A percentile compares a stretch with the other conserved stretches of the same genome.
phyloP scores from a whole-genome alignment of 2,797 vertebrate genomes.

The Sylvia borin region DNA sequence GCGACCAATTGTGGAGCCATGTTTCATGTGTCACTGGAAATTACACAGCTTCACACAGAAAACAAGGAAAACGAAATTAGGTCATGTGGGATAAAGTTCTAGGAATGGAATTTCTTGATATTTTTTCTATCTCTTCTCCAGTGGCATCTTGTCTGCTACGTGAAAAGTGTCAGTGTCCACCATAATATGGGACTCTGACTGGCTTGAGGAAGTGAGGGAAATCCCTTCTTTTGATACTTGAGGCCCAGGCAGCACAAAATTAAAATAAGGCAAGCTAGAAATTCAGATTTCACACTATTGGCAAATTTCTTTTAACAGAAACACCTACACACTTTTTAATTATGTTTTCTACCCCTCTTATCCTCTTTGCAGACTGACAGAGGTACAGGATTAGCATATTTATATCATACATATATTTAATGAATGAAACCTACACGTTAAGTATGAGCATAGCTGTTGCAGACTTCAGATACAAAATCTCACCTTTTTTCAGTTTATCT shows the following conservation, averaged over 20 bases:
- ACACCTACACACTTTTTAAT: slow-evolving; percentile 54
- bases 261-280: slow-evolving; percentile 38
- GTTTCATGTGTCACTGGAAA: not conserved
- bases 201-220: not conserved
- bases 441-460: slow-evolving; percentile 26
- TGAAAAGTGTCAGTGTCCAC: not conserved
- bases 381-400: slow-evolving; percentile 60
- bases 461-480: slow-evolving; percentile 37
- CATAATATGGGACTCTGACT: not conserved
- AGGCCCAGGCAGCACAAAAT: not conserved
- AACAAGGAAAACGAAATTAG: not conserved
- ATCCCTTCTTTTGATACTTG: not conserved
- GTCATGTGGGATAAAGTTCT: not conserved
- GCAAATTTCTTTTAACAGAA: slow-evolving; percentile 45
- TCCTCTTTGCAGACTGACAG: slow-evolving; percentile 44
- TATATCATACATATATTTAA: slow-evolving; percentile 56
- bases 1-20: not conserved
- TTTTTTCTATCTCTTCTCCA: not conserved
- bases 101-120: not conserved
- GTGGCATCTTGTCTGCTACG: not conserved
- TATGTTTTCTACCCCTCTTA: slow-evolving; percentile 48
- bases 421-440: slow-evolving; percentile 61
- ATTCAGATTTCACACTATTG: slow-evolving; percentile 29
- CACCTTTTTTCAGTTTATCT: slow-evolving; percentile 40
- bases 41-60: not conserved